Evolutionary conservation across 2,797 vertebrate genomes (phyloP), one percentile per base, ranked within the genome.

Genomic region (Heliangelus exortis): DNA sequence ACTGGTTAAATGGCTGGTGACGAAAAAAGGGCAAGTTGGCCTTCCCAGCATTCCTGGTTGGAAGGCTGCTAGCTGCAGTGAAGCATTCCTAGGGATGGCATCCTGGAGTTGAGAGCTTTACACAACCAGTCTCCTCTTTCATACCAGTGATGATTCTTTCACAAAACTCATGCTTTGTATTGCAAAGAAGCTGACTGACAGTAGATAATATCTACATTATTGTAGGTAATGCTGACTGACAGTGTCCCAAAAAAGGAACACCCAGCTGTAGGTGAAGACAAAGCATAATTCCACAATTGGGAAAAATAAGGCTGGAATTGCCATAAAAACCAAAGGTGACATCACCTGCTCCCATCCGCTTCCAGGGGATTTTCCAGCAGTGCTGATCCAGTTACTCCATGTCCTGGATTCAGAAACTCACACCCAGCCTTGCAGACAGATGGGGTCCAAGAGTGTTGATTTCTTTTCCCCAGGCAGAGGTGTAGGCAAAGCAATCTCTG

Each of bases 371-470:
- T 31, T 59, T 59, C 47, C 51, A 84, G 45, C n/a, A 88, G 45
- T 51, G 10, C 16, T 26, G 31, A 4, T 59, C 16, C 23, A 31
- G 51, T 33, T 31, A 48, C 26, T 69, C 25, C 1, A 6, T 33
- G 17, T 14, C 11, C 63, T 31, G 9, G 5, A 47, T 29, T 63
- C 45, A 34, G 36, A 75, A 75, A 14, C 18, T 47, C 53, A 4
- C 25, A 39, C 15, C 12, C 7, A 36, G 20, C 4, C 15, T 31
- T 8, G 23, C 3, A 1, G 7, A 19, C 19, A 43, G 14, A 34
- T 12, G 7, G 16, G 9, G 16, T 20, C 43, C 1, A 0, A 67
- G 48, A 47, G 18, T 1, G 13, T 18, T 5, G 9, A 36, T 25
- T 26, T 47, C 26, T 36, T 31, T 36, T 59, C 31, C 31, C 9